These are phyloP conservation scores for Yasuhikotakia modesta DNA, from an alignment of 2,797 vertebrate genomes.

Conservation along the genomic window DNA sequence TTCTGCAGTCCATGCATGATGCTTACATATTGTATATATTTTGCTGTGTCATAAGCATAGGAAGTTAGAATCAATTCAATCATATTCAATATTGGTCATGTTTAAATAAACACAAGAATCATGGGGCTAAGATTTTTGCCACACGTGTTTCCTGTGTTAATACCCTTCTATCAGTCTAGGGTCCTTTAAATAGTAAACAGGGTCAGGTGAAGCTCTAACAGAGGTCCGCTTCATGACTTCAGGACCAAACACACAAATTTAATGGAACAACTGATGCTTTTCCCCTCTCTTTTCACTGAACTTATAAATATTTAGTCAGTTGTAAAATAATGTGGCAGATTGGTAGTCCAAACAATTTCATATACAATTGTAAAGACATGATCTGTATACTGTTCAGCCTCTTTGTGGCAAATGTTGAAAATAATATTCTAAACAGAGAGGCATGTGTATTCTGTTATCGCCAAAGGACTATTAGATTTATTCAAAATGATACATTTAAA, in stretches of 20 bases:
- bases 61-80: conserved; percentile 72
- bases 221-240: conserved; percentile 65
- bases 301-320: conserved; percentile 80
- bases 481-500: conserved; percentile 50
- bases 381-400: conserved; percentile 71
- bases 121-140: conserved; percentile 76
- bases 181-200: conserved; percentile 80
- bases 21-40: conserved; percentile 12
- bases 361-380: conserved; percentile 76
- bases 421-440: conserved; percentile 62
- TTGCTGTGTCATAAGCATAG: conserved; percentile 42
- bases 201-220: conserved; percentile 72
- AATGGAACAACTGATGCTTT: too few species aligned
- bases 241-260: conserved; percentile 64
- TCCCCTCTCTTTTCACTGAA: conserved; percentile 54
- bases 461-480: conserved; percentile 30
- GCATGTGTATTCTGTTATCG: conserved; percentile 36
- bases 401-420: conserved; percentile 64
- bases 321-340: conserved; percentile 72
- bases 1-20: conserved; percentile 10
- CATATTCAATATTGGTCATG: conserved; percentile 77
- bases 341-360: conserved; percentile 77
- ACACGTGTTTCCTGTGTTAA: conserved; percentile 77
- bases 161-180: conserved; percentile 78
- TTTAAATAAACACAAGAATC: conserved; percentile 79